phyloP scores from a whole-genome alignment of 1,140 invertebrate genomes.

The Drosophila persimilis region DNA sequence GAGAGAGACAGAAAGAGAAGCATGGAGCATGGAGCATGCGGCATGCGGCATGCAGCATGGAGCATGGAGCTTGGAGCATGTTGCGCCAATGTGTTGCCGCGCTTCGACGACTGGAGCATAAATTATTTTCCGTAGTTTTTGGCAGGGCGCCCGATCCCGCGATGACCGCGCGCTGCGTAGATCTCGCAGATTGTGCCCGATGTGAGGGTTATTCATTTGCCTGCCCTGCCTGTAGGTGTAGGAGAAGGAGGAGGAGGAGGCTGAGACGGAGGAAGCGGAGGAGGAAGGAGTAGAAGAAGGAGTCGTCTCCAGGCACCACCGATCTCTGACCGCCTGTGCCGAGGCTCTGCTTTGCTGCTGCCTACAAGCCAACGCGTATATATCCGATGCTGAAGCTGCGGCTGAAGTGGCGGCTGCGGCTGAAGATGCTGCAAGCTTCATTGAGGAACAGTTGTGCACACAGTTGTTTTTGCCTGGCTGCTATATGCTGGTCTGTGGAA shows the following conservation, averaged over 20 bases:
- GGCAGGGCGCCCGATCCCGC: constrained; percentile 76
- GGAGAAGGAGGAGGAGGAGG: no score
- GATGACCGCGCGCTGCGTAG: constrained; percentile 75
- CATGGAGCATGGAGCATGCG: no score
- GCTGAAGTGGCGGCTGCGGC: neutral
- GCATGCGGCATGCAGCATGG: constrained; percentile 17
- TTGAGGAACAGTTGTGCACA: constrained; percentile 71
- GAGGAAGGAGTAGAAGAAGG: no score
- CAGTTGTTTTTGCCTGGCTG: constrained; percentile 19
- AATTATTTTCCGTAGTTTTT: constrained; percentile 82
- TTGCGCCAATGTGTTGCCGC: constrained; percentile 78
- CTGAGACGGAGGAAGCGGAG: no score
- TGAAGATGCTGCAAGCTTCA: constrained; percentile 55
- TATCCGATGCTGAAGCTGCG: neutral
- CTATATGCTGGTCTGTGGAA: constrained; percentile 31
- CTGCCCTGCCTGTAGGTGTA: constrained; percentile 27
- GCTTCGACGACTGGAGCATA: constrained; percentile 74
- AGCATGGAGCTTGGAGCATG: constrained; percentile 55
- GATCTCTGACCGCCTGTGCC: constrained; percentile 51
- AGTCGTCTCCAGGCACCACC: no score
- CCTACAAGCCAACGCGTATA: constrained; percentile 2
- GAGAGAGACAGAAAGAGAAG: no score
- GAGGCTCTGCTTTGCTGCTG: constrained; percentile 16
- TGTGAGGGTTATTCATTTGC: constrained; percentile 73
- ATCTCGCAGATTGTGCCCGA: constrained; percentile 71